phyloP scores from a whole-genome alignment of 2,113 vertebrate genomes.

The Psilopsiagon aymara region DNA sequence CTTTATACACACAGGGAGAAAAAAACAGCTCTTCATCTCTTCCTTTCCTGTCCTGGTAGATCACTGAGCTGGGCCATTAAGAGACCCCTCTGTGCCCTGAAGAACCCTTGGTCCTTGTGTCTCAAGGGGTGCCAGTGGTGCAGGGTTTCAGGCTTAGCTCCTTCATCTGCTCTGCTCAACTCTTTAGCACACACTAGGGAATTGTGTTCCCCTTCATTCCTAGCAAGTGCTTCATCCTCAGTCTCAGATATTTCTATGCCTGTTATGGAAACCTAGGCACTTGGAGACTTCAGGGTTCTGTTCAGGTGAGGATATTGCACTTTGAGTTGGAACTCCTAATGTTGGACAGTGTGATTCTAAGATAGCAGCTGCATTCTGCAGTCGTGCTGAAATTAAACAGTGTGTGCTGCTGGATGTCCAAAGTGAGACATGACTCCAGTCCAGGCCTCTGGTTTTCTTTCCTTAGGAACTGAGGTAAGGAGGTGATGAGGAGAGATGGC shows the following conservation, averaged over 20 bases:
- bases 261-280: background rate
- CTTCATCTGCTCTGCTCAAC: background rate
- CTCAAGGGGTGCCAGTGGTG: background rate
- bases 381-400: background rate
- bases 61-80: background rate
- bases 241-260: background rate
- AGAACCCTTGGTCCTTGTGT: background rate
- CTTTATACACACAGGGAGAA: background rate
- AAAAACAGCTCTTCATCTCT: background rate
- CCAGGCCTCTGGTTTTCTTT: background rate
- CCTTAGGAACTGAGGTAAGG: background rate
- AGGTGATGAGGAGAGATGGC: background rate
- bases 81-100: background rate
- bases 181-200: background rate
- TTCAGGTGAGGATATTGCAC: background rate
- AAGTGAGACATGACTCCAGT: background rate
- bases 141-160: background rate
- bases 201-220: background rate
- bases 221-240: background rate
- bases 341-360: fast-evolving
- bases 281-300: background rate
- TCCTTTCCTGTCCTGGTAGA: background rate
- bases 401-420: background rate
- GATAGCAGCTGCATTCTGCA: background rate
- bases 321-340: background rate